A percentile compares a stretch with the other conserved stretches of the same genome.
phyloP scores from a whole-genome alignment of 2,113 vertebrate genomes.

The Colistium nudipinnis region DNA sequence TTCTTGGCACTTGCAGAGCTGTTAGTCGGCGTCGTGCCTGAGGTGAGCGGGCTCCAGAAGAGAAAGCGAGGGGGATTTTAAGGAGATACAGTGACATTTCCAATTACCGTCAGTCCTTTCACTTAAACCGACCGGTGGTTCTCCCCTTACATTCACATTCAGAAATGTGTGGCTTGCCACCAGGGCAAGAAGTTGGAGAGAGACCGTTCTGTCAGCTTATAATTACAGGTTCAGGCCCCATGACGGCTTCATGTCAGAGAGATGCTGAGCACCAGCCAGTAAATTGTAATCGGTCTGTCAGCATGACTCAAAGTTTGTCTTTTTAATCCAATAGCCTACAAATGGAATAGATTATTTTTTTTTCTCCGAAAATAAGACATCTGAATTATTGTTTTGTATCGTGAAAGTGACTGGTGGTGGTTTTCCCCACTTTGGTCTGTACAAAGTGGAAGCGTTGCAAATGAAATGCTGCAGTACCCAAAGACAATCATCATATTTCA shows the following conservation, averaged over 20 bases:
- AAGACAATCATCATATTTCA: conserved; percentile 1
- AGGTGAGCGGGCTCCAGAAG: conserved; percentile 20
- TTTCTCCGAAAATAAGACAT: not conserved
- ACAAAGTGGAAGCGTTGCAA: not conserved
- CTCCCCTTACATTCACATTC: conserved; percentile 7
- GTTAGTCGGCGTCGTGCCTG: conserved; percentile 11
- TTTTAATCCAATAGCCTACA: not conserved
- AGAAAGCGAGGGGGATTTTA: conserved; percentile 19
- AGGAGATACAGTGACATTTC: conserved; percentile 53
- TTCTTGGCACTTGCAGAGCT: conserved; percentile 32
- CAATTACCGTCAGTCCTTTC: conserved; percentile 52
- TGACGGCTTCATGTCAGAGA: conserved; percentile 18
- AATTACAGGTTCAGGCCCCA: conserved; percentile 16
- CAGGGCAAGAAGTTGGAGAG: conserved; percentile 36
- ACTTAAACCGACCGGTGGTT: conserved; percentile 20
- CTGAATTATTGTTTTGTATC: not conserved
- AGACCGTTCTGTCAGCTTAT: conserved; percentile 28
- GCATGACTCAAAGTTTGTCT: not conserved
- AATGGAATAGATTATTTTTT: not conserved
- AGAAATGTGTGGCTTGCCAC: conserved; percentile 25
- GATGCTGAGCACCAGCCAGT: conserved; percentile 1
- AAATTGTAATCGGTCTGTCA: not conserved
- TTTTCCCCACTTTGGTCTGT: not conserved
- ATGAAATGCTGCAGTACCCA: not conserved
- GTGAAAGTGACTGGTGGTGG: not conserved